These are phyloP conservation scores for Gastrophryne carolinensis DNA, from an alignment of 2,797 vertebrate genomes.

Conservation along the genomic window DNA sequence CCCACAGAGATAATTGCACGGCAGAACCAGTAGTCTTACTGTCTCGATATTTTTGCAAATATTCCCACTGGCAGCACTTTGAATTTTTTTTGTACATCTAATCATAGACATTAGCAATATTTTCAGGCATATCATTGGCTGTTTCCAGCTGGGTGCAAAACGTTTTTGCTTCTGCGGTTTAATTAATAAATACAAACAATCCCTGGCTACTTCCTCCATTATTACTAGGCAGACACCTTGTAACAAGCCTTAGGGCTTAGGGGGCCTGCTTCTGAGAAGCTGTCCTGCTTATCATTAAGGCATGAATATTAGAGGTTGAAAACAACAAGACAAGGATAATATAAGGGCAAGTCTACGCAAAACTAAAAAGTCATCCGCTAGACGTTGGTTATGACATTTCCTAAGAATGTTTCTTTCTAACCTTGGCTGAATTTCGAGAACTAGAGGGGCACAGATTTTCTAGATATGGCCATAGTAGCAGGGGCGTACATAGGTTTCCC, in stretches of 20 bases:
- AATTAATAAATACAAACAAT: constrained; percentile 41
- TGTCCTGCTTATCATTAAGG: no score
- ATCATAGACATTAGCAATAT: constrained; percentile 49
- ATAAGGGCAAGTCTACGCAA: no score
- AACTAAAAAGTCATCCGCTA: no score
- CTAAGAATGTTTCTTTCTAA: no score
- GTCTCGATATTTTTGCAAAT: constrained; percentile 41
- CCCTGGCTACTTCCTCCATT: background rate
- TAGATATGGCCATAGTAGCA: no score
- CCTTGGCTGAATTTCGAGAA: no score
- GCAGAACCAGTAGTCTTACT: constrained; percentile 36
- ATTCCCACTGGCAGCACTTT: constrained; percentile 38
- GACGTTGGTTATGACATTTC: no score
- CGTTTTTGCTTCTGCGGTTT: constrained; percentile 29
- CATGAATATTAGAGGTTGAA: background rate
- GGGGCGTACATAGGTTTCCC: no score
- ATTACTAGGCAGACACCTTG: background rate
- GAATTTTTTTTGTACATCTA: constrained; percentile 29
- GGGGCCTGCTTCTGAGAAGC: background rate
- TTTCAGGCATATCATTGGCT: constrained; percentile 36
- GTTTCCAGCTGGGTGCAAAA: constrained; percentile 39
- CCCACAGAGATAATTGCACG: constrained; percentile 51
- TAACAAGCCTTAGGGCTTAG: background rate
- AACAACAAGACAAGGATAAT: no score
- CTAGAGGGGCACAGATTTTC: no score